Conservation (phyloP, 2,113 vertebrate genomes). For the Eurypyga helias region DNA sequence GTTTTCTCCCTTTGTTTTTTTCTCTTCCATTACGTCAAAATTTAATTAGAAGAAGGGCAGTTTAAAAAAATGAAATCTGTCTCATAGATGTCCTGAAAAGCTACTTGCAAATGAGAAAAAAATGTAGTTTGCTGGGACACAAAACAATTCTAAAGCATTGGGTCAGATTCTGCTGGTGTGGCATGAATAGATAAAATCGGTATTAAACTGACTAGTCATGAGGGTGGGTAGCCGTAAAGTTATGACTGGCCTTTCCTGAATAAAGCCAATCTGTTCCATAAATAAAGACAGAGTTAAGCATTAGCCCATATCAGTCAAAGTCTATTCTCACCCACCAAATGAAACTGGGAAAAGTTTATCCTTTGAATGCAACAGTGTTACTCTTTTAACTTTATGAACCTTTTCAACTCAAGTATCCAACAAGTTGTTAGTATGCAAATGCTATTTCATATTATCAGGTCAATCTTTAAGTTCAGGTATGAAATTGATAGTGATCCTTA, state of each 20-base stretch:
- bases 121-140: not conserved
- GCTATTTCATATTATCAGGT: not conserved
- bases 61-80: not conserved
- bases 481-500: not conserved
- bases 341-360: not conserved
- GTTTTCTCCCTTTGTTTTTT: not conserved
- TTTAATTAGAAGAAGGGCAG: constrained; percentile 7
- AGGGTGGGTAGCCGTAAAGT: not conserved
- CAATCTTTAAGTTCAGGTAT: not conserved
- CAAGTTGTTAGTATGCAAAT: not conserved
- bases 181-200: not conserved
- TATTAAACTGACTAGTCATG: not conserved
- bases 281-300: not conserved
- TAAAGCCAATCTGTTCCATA: not conserved
- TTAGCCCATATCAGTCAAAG: not conserved
- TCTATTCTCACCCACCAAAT: not conserved
- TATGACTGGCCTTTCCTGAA: not conserved
- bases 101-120: not conserved
- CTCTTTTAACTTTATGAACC: not conserved
- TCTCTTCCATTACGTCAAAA: not conserved
- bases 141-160: not conserved
- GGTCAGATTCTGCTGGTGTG: not conserved
- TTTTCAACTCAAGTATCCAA: not conserved
- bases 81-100: not conserved
- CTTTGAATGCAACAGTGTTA: not conserved